Conservation (phyloP, 2,797 vertebrate genomes). For the Lepus townsendii region DNA sequence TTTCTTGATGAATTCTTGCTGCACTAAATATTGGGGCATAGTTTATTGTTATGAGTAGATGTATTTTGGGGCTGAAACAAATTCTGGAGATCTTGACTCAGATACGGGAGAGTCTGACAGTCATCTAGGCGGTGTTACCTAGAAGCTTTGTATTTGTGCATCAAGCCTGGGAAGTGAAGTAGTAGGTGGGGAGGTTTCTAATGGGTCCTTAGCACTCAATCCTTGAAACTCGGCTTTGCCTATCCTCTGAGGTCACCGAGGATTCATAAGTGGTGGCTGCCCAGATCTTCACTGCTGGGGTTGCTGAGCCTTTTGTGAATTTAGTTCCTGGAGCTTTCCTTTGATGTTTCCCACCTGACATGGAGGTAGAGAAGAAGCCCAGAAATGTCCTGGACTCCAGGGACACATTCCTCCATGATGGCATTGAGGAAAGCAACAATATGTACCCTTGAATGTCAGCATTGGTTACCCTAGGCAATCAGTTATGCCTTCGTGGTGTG, state of each 20-base stretch:
- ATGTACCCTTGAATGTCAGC: not conserved
- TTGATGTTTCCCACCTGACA: not conserved
- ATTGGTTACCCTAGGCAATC: not conserved
- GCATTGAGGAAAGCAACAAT: not conserved
- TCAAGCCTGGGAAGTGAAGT: not conserved
- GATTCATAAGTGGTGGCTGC: not conserved
- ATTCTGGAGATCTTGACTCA: not conserved
- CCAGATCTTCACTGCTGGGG: not conserved
- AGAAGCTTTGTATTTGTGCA: not conserved
- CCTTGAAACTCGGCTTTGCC: not conserved
- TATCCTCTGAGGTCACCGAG: not conserved
- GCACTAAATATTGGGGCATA: not conserved
- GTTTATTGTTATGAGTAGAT: not conserved
- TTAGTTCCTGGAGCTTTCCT: not conserved
- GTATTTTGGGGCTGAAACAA: not conserved
- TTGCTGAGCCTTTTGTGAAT: not conserved
- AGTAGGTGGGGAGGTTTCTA: not conserved
- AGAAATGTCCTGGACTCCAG: not conserved
- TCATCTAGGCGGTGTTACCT: not conserved
- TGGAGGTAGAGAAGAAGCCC: not conserved
- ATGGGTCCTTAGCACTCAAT: not conserved
- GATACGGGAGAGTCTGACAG: not conserved
- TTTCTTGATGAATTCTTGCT: not conserved
- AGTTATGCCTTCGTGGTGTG: not conserved
- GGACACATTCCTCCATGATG: not conserved